phyloP scores from a whole-genome alignment of 2,797 vertebrate species.

The Hafferia zeledoni region DNA sequence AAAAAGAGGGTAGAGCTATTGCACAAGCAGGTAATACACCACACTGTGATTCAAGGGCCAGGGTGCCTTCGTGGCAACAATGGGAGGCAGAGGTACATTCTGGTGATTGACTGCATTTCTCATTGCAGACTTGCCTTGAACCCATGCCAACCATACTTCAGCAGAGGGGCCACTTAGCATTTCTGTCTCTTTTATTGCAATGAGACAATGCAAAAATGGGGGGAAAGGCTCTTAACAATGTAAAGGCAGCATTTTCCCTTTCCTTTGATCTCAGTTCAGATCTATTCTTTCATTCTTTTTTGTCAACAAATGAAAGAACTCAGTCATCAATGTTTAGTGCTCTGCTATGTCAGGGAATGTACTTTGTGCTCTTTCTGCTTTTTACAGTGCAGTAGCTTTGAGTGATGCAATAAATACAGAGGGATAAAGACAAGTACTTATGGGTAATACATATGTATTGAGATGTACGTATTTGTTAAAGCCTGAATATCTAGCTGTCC shows the following conservation, averaged over 20 bases:
- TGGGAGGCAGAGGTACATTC: neutral
- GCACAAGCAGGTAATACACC: neutral
- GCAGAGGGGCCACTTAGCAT: neutral
- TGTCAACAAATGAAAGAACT: neutral
- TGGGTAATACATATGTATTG: neutral
- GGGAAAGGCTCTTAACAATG: neutral
- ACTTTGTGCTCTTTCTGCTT: neutral
- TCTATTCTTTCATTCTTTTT: neutral
- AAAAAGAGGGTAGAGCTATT: neutral
- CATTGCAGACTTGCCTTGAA: neutral
- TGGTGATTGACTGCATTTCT: neutral
- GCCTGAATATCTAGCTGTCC: neutral
- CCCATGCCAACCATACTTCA: neutral
- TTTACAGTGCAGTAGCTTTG: neutral
- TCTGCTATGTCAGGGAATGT: neutral
- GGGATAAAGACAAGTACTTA: neutral
- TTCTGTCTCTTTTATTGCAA: slow-evolving; percentile 1
- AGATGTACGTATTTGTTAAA: neutral
- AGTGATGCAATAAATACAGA: neutral
- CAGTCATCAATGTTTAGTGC: neutral
- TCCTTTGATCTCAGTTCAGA: slow-evolving; percentile 32
- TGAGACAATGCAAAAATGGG: neutral
- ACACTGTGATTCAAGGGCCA: neutral
- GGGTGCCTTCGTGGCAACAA: neutral
- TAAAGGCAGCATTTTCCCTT: neutral